Percentiles rank a stretch among this genome's conserved stretches.
Evolutionary conservation across 2,113 vertebrate species (phyloP).

Genomic region (Acrocephalus kingi): DNA sequence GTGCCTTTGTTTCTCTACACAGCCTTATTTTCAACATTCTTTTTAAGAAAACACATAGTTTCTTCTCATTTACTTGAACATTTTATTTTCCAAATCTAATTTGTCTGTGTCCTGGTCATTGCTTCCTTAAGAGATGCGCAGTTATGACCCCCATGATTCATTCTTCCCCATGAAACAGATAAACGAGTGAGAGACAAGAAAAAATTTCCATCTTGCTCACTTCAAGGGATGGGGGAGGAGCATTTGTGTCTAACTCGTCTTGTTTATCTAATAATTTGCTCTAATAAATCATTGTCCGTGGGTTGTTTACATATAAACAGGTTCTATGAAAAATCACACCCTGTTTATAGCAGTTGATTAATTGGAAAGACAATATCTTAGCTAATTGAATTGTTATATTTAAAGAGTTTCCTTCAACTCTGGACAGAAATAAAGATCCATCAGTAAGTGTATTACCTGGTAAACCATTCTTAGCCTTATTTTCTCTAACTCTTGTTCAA

Average conservation of each 20-base stretch:
- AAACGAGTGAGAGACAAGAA: not conserved
- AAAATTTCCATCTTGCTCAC: not conserved
- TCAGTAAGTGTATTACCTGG: not conserved
- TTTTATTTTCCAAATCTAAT: not conserved
- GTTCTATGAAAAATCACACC: not conserved
- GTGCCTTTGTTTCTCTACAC: not conserved
- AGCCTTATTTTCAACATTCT: not conserved
- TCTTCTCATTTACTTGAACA: not conserved
- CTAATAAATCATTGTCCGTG: not conserved
- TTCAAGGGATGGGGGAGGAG: not conserved
- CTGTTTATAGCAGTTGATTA: not conserved
- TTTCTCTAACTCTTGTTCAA: not conserved
- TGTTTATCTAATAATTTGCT: not conserved
- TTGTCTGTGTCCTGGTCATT: not conserved
- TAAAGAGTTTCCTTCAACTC: not conserved
- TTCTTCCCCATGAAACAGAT: not conserved
- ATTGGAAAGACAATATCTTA: not conserved
- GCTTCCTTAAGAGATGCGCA: not conserved
- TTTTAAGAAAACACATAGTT: not conserved
- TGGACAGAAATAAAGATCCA: not conserved
- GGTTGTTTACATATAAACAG: not conserved
- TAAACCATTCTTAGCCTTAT: not conserved
- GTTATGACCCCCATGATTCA: not conserved
- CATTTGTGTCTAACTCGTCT: not conserved
- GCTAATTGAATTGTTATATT: not conserved